These are phyloP conservation scores for Hofmannophila pseudospretella DNA, from an alignment of 2,888 invertebrate species.

Conservation along the genomic window DNA sequence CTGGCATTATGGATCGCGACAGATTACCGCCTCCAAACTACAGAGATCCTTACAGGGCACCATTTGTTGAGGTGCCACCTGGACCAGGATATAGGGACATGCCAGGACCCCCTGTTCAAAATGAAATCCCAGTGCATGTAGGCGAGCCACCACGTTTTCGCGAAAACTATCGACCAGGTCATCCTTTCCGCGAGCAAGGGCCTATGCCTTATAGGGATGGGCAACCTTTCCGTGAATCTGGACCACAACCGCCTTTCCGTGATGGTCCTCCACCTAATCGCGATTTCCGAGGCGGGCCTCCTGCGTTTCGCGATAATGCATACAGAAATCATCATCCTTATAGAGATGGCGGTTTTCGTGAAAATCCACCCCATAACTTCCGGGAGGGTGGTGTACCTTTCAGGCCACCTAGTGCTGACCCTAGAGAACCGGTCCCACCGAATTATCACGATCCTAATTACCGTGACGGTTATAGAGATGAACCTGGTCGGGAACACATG, in stretches of 20 bases:
- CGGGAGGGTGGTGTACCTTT: constrained; percentile 53
- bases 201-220: constrained; percentile 46
- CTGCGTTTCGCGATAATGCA: constrained; percentile 50
- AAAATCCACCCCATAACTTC: constrained; percentile 51
- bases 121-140: constrained; percentile 64
- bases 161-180: constrained; percentile 57
- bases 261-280: constrained; percentile 24
- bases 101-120: constrained; percentile 41
- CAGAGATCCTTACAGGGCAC: constrained; percentile 56
- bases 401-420: constrained; percentile 58
- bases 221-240: constrained; percentile 12
- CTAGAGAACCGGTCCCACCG: constrained; percentile 45
- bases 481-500: constrained; percentile 44
- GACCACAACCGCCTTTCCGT: constrained; percentile 44
- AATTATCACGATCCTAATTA: constrained; percentile 58
- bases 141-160: constrained; percentile 55
- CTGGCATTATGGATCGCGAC: constrained; percentile 54
- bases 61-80: constrained; percentile 46
- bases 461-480: constrained; percentile 59
- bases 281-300: constrained; percentile 54
- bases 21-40: constrained; percentile 54
- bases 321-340: constrained; percentile 54
- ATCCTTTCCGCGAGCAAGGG: constrained; percentile 55
- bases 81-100: constrained; percentile 45
- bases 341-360: constrained; percentile 57